Conservation (phyloP, 2,888 invertebrate genomes). For the Coenonympha glycerion region DNA sequence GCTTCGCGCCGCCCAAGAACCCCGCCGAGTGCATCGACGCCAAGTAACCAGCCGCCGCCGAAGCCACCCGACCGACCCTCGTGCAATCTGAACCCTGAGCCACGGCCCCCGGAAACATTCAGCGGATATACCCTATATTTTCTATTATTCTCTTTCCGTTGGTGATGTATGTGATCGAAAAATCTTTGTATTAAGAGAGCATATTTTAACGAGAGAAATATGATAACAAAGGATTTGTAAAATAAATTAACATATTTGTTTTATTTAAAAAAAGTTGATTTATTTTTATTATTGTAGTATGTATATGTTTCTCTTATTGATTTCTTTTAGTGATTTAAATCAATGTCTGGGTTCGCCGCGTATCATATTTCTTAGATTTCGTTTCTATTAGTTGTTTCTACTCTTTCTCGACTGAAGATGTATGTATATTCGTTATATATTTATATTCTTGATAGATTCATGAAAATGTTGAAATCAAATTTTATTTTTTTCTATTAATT, state of each 20-base stretch:
- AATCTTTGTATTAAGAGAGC: conserved; percentile 75
- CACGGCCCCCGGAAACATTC: too few species aligned
- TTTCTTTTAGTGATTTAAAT: conserved; percentile 27
- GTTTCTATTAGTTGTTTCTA: conserved; percentile 34
- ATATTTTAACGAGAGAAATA: conserved; percentile 76
- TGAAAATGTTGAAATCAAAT: conserved; percentile 65
- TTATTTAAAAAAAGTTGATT: conserved; percentile 62
- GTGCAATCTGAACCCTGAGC: conserved; percentile 34
- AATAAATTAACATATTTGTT: conserved; percentile 76
- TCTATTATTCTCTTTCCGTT: conserved; percentile 57
- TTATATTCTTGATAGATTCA: conserved; percentile 57
- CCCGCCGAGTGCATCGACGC: conserved; percentile 73
- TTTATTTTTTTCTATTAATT: conserved; percentile 69
- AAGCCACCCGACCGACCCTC: conserved; percentile 9
- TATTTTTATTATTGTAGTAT: too few species aligned
- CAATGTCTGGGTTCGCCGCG: conserved; percentile 37
- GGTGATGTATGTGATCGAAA: conserved; percentile 70
- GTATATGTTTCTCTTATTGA: conserved; percentile 46
- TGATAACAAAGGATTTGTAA: conserved; percentile 76
- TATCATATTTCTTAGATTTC: conserved; percentile 57
- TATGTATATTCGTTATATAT: conserved; percentile 61
- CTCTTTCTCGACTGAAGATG: conserved; percentile 39
- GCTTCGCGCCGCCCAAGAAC: conserved; percentile 64
- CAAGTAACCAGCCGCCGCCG: conserved; percentile 64
- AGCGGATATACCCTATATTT: conserved; percentile 45